Evolutionary conservation across 2,797 vertebrate species (phyloP).

Genomic region (Echeneis naucrates): DNA sequence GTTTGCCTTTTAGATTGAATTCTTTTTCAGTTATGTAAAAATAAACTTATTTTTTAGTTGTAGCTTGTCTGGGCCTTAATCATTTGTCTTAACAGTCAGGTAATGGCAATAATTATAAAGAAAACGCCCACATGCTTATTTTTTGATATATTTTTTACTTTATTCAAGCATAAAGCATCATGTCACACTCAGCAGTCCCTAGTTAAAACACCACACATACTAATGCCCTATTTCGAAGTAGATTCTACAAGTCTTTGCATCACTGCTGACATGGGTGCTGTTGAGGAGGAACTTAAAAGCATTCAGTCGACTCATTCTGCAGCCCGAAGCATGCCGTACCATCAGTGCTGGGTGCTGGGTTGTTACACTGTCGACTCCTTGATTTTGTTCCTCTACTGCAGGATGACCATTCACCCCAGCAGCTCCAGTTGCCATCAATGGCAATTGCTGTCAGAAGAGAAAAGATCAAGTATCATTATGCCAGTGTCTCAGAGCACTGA

Average conservation of each 20-base stretch:
- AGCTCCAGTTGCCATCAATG: slow-evolving; percentile 91
- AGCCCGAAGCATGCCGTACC: slow-evolving; percentile 85
- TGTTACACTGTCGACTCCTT: slow-evolving; percentile 89
- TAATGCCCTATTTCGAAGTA: background rate
- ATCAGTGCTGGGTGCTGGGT: slow-evolving; percentile 82
- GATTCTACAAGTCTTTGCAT: slow-evolving; percentile 4
- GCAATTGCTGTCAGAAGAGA: slow-evolving; percentile 76
- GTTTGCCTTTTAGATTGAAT: too few relatives aligned
- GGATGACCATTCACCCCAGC: slow-evolving; percentile 91
- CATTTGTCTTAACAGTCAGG: too few relatives aligned
- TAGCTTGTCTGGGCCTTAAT: too few relatives aligned
- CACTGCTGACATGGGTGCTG: background rate
- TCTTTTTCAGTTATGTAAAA: too few relatives aligned
- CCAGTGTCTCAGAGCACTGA: background rate
- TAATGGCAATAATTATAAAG: background rate
- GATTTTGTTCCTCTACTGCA: slow-evolving; percentile 80
- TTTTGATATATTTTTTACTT: background rate
- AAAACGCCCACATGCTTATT: background rate
- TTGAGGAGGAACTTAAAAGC: slow-evolving; percentile 58
- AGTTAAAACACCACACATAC: slow-evolving; percentile 13
- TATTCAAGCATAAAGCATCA: slow-evolving; percentile 2
- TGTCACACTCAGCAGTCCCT: background rate
- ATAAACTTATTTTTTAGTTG: too few relatives aligned
- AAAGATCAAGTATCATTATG: background rate
- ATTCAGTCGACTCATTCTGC: slow-evolving; percentile 77